Base-by-base conservation (phyloP, 2,113 vertebrate genomes). In the Trichomycterus rosablanca region DNA sequence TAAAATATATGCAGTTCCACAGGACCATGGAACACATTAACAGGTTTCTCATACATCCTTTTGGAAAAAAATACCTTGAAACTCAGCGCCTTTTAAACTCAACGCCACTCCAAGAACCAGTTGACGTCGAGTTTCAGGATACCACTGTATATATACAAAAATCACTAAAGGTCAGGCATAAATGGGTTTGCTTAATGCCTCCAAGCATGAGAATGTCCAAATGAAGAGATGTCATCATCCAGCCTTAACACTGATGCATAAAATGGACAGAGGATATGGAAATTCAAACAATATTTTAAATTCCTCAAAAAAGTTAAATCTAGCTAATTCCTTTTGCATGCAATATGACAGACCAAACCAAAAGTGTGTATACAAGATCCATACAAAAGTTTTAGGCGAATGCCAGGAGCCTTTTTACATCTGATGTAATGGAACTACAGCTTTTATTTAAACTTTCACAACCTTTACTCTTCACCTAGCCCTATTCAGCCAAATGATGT, bases 161-260 rank as follows among this genome's bases (percentile, higher is more conserved):
- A 24, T 62, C 23, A 30, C 30, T 57, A 51, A 69, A 63, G 19
- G n/a, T n/a, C n/a, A n/a, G n/a, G n/a, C n/a, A n/a, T n/a, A 50
- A 28, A 28, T 35, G 6, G 15, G 18, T 28, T 35, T 12, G 12
- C 50, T 20, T 35, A 32, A 32, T 28, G 15, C 37, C 32, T 61
- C 46, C 28, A 18, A 61, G 44, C 32, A 15, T 9, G 35, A 39
- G 20, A 16, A n/a, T 44, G 20, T 15, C 45, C n/a, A 22, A 18
- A 30, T 42, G 43, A 48, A 40, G 45, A n/a, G 34, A 22, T 49
- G n/a, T 20, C 16, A 22, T 24, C 11, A 9, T 35, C 9, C 30
- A 5, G 30, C 20, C 30, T 19, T 9, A 35, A 37, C 39, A 59
- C 35, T 59, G 45, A 34, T 44, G 55, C 37, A 40, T 22, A 19